Conservation (phyloP, 2,113 vertebrate genomes). For the Uria aalge region DNA sequence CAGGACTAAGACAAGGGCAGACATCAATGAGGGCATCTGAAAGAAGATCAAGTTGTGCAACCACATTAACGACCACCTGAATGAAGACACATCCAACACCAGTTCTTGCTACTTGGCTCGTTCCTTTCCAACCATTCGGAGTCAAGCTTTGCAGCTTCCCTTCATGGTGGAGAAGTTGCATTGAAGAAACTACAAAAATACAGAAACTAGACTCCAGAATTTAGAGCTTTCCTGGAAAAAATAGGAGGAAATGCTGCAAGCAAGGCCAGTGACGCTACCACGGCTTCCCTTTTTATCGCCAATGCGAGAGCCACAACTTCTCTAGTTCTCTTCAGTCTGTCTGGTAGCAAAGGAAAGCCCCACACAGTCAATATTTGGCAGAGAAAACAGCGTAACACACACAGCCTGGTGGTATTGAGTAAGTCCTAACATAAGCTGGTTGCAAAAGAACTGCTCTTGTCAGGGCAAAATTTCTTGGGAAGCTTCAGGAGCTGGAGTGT, state of each 20-base stretch:
- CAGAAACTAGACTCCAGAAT: background rate
- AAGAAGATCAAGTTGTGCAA: background rate
- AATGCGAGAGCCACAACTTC: background rate
- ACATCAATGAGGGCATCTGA: background rate
- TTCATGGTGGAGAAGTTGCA: background rate
- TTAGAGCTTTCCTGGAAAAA: background rate
- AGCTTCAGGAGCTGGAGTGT: background rate
- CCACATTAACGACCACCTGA: background rate
- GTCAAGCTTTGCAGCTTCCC: background rate
- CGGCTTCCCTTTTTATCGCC: background rate
- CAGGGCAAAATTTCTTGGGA: background rate
- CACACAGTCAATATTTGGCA: background rate
- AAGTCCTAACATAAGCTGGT: background rate
- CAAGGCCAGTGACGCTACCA: background rate
- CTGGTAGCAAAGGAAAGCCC: background rate
- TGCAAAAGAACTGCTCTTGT: background rate
- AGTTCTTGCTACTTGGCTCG: background rate
- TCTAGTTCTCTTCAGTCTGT: background rate
- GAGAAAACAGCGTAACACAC: background rate
- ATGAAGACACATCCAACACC: background rate
- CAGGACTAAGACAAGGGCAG: background rate
- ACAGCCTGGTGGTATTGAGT: background rate
- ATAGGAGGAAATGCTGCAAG: background rate
- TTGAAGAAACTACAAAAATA: background rate
- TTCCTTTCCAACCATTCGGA: background rate